Conservation (phyloP, 2,888 invertebrate species). For the Eudemis profundana region DNA sequence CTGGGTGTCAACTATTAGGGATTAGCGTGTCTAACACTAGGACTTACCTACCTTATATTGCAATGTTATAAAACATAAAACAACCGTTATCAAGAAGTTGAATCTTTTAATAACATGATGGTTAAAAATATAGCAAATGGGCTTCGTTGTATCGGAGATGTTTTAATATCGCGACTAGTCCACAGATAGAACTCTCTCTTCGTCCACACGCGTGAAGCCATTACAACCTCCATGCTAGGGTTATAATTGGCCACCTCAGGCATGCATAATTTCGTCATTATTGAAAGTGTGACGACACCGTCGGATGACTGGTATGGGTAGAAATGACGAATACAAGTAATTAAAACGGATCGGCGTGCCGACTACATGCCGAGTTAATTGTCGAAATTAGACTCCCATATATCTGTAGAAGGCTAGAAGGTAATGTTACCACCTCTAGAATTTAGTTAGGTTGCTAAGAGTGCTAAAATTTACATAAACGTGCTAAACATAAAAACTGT, state of each 20-base stretch:
- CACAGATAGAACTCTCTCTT: conserved; percentile 43
- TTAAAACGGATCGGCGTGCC: conserved; percentile 32
- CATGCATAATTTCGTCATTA: conserved; percentile 44
- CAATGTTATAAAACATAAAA: no score
- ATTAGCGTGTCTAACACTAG: no score
- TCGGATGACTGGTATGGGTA: conserved; percentile 34
- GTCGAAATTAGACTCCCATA: conserved; percentile 41
- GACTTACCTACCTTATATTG: no score
- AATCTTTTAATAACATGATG: neutral
- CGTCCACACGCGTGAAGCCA: conserved; percentile 35
- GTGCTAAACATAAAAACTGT: no score
- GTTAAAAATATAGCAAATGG: neutral
- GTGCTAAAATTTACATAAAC: no score
- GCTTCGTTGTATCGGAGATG: conserved; percentile 4
- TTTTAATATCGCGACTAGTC: conserved; percentile 20
- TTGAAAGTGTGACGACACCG: conserved; percentile 43
- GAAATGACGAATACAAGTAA: conserved; percentile 43
- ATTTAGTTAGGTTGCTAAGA: no score
- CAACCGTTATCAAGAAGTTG: no score
- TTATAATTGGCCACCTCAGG: conserved; percentile 43
- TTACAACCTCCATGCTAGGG: conserved; percentile 42
- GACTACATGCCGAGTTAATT: conserved; percentile 40
- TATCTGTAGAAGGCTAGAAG: conserved; percentile 36
- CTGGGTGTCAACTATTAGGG: no score
- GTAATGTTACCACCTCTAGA: no score